Evolutionary conservation across 2,797 vertebrate species (phyloP).

Genomic region (Gymnodraco acuticeps): DNA sequence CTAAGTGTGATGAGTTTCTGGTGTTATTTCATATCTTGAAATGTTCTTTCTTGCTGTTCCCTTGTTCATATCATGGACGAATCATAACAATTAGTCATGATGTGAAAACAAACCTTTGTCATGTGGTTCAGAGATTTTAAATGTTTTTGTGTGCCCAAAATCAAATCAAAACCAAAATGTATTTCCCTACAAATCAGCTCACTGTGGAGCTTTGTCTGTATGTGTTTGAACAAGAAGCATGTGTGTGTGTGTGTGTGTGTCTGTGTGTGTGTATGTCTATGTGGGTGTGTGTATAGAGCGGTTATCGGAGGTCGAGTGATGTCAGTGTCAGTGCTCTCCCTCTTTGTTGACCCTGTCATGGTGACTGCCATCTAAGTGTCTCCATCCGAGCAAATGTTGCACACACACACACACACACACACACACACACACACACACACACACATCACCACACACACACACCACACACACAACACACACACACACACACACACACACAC

Average conservation of each 20-base stretch:
- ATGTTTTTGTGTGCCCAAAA: neutral
- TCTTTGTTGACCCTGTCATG: constrained; percentile 81
- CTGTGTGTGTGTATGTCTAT: constrained; percentile 20
- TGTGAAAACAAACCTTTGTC: neutral
- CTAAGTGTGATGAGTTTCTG: neutral
- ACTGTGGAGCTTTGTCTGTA: constrained; percentile 11
- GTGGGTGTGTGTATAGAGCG: constrained; percentile 27
- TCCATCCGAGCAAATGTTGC: constrained; percentile 43
- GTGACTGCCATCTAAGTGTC: constrained; percentile 77
- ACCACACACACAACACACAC: constrained; percentile 50
- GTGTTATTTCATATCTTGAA: neutral
- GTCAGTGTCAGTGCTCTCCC: constrained; percentile 76
- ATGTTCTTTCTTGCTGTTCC: neutral
- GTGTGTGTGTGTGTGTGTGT: constrained; percentile 3
- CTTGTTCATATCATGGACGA: neutral
- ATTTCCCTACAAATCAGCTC: neutral
- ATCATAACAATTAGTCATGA: neutral
- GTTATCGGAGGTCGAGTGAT: constrained; percentile 75
- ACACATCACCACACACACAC: constrained; percentile 49
- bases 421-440: too few species aligned
- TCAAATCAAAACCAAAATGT: neutral
- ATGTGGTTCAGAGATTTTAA: neutral
- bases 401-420: constrained; percentile 45
- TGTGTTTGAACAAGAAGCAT: constrained; percentile 18
- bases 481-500: constrained; percentile 29